These are phyloP conservation scores for Alosa alosa DNA, from an alignment of 2,113 vertebrate genomes.

Conservation along the genomic window DNA sequence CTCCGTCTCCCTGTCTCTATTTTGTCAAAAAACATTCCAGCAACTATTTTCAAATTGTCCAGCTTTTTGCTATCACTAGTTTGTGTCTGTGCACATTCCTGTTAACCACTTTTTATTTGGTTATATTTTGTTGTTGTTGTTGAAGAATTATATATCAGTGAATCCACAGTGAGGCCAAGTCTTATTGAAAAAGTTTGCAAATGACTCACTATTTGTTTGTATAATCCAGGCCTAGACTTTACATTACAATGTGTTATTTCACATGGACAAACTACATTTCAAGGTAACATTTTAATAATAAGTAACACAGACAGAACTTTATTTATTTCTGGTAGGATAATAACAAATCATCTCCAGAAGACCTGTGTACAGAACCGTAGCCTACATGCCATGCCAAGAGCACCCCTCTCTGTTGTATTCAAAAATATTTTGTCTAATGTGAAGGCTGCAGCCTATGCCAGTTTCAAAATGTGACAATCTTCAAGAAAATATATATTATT, in stretches of 20 bases:
- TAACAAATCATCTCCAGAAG: neutral
- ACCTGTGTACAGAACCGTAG: neutral
- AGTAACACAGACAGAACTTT: neutral
- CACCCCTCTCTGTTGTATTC: constrained; percentile 1
- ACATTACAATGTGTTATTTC: neutral
- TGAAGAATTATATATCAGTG: neutral
- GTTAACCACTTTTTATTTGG: constrained; percentile 2
- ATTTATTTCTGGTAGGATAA: neutral
- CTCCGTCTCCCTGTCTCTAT: neutral
- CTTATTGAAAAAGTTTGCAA: too few species aligned
- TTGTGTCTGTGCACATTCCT: neutral
- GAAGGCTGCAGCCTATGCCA: neutral
- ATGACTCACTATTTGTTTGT: too few species aligned
- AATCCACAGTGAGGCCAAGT: too few species aligned
- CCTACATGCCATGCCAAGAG: neutral
- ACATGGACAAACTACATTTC: neutral
- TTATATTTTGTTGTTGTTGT: neutral
- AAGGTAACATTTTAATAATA: too few species aligned
- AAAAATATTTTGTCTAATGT: neutral
- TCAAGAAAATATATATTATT: neutral
- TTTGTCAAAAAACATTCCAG: constrained; percentile 53
- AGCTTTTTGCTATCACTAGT: neutral
- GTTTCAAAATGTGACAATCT: neutral
- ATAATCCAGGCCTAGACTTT: neutral
- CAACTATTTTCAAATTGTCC: constrained; percentile 37